Conservation (phyloP, 2,113 vertebrate genomes). For the Egretta garzetta region DNA sequence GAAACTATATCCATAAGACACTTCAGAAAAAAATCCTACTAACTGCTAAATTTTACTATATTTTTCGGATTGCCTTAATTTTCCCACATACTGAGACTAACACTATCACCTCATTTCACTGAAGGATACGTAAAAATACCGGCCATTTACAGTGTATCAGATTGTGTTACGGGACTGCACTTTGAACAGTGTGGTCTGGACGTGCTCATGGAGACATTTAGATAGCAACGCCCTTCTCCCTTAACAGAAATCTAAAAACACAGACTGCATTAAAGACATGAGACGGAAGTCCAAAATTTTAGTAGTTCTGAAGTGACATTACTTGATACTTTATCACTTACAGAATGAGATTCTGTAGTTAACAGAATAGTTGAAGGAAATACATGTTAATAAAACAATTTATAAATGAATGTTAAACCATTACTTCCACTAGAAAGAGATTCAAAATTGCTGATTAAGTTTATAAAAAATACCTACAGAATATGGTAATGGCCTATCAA, state of each 20-base stretch:
- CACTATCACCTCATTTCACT: background rate
- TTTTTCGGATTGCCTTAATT: background rate
- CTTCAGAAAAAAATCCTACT: background rate
- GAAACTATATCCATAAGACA: background rate
- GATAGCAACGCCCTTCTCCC: background rate
- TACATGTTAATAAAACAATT: background rate
- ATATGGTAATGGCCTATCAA: background rate
- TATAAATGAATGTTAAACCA: constrained; percentile 36
- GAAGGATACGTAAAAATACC: background rate
- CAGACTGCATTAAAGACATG: background rate
- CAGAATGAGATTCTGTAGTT: background rate
- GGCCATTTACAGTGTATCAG: background rate
- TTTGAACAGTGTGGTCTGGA: background rate
- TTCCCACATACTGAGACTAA: background rate
- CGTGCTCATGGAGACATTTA: background rate
- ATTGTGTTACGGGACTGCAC: background rate
- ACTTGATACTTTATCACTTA: background rate
- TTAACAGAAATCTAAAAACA: background rate
- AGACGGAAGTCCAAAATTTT: background rate
- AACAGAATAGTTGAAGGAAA: background rate
- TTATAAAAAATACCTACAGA: background rate
- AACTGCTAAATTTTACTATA: background rate
- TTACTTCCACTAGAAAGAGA: constrained; percentile 1
- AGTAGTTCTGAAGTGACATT: background rate
- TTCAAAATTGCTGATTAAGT: constrained; percentile 27